Conservation (phyloP, 2,797 vertebrate species). For the Mormyrus hasselquistii region DNA sequence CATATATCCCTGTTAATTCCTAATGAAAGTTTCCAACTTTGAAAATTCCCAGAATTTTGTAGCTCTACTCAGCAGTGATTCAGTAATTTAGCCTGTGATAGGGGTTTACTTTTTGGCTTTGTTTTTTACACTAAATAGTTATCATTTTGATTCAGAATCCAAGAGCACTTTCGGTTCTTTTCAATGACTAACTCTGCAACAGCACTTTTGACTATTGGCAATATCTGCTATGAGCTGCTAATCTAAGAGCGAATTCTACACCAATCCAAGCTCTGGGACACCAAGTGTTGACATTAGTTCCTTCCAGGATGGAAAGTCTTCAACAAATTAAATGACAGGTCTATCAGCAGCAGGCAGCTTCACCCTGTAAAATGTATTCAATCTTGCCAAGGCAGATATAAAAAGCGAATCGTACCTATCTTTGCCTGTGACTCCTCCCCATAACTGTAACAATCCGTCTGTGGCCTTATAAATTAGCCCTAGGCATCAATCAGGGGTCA, state of each 20-base stretch:
- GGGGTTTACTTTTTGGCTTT: neutral
- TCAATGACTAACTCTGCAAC: neutral
- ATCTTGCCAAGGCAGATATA: neutral
- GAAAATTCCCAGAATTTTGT: neutral
- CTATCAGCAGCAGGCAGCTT: neutral
- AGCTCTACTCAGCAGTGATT: neutral
- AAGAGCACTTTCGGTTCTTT: neutral
- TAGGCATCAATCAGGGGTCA: slow-evolving; percentile 24
- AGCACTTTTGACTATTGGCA: neutral
- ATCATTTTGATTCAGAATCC: neutral
- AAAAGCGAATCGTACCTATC: neutral
- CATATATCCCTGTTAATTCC: neutral
- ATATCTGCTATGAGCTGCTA: neutral
- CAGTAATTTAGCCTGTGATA: neutral
- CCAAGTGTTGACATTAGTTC: neutral
- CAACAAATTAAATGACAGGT: neutral
- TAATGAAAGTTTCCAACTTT: neutral
- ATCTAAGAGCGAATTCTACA: neutral
- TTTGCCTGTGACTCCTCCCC: neutral
- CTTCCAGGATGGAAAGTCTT: slow-evolving; percentile 5
- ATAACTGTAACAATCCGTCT: slow-evolving; percentile 3
- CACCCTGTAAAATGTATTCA: neutral
- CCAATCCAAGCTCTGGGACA: slow-evolving; percentile 4
- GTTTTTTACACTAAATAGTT: neutral
- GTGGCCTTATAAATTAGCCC: slow-evolving; percentile 2